Conservation (phyloP, 2,888 invertebrate genomes). For the Tortrix viridana region DNA sequence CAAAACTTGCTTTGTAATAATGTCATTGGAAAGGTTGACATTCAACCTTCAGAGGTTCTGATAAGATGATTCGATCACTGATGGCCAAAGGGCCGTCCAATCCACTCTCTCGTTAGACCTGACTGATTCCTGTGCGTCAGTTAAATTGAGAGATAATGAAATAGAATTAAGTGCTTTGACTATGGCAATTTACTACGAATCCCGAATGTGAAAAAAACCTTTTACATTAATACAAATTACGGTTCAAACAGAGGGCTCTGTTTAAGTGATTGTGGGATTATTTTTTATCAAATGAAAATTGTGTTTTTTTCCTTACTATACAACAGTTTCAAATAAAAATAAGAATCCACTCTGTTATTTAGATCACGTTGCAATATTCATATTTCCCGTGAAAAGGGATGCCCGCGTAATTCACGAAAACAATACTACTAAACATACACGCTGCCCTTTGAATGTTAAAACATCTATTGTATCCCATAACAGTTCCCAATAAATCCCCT, state of each 20-base stretch:
- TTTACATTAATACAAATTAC: too few relatives aligned
- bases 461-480: slow-evolving; percentile 28
- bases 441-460: slow-evolving; percentile 31
- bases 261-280: too few relatives aligned
- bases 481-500: slow-evolving; percentile 35
- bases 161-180: background rate
- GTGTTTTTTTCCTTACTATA: too few relatives aligned
- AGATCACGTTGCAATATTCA: background rate
- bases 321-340: too few relatives aligned
- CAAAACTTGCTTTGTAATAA: background rate
- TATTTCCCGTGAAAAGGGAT: slow-evolving; percentile 5
- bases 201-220: too few relatives aligned
- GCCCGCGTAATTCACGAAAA: slow-evolving; percentile 25
- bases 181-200: background rate
- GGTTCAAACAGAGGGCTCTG: too few relatives aligned
- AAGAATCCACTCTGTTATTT: background rate
- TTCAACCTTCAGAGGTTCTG: background rate
- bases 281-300: too few relatives aligned
- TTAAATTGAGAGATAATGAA: background rate
- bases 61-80: slow-evolving; percentile 4
- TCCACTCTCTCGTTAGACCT: slow-evolving; percentile 9
- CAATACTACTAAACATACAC: slow-evolving; percentile 28
- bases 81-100: slow-evolving; percentile 10
- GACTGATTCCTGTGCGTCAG: slow-evolving; percentile 1
- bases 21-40: background rate